Evolutionary conservation across 2,113 vertebrate genomes (phyloP), one percentile per base, ranked within the genome.

Genomic region (Monarcha castaneiventris): DNA sequence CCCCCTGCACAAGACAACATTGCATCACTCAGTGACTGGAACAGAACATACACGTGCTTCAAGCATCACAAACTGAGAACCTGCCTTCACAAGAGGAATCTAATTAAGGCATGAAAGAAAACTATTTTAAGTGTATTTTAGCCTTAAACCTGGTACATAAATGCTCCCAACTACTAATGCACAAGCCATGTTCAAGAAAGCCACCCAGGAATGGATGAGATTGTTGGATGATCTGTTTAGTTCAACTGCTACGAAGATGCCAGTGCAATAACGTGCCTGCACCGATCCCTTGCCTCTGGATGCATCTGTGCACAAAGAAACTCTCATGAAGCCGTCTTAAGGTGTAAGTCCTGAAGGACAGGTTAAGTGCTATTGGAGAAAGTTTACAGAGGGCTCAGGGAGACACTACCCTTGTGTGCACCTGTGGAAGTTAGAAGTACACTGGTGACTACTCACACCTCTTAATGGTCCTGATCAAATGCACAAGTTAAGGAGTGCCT

Each of bases 1-100:
- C 99, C 41, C 99, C 99, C 99, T 99, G 98, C 15, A 89, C 56
- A 48, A 95, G 89, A 97, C 77, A 95, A 76, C 63, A 93, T 32
- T 46, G 91, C 89, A 37, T 92, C 90, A 89, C 39, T 87, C 32
- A 49, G 76, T 67, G 61, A 85, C 79, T 51, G 56, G 61, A 93
- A 83, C 73, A 86, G 64, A 89, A 83, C 71, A 58, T 2, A 62
- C 22, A 2, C 2, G 32, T 67, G 32, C 69, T 91, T 58, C 59
- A 4, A 80, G 82, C 62, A 56, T 12, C 72, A 52, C 11, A 1
- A 79, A 69, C 76, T 16, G 66, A 89, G 67, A 96, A 89, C 71
- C 64, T 87, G 84, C 71, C 68, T 87, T 87, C 35, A 64, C 78
- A 59, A 49, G 52, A 51, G 6, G 0, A 54, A 56, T 44, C 73